Percentiles rank a stretch among this genome's conserved stretches.
These are phyloP conservation scores for Pristionchus mayeri DNA, from an alignment of 2,888 invertebrate species.

Conservation along the genomic window DNA sequence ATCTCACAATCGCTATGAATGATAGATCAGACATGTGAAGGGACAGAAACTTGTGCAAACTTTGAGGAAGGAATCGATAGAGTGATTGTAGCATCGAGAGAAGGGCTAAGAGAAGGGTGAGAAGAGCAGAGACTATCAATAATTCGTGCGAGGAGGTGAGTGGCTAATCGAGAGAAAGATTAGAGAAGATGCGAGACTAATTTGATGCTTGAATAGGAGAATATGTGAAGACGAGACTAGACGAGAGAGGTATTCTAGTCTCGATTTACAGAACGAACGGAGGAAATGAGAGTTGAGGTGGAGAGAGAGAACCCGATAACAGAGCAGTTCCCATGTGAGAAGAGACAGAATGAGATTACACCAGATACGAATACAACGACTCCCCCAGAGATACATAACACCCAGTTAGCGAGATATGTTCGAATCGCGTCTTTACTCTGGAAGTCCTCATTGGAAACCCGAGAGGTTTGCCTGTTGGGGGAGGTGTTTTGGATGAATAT, in stretches of 20 bases:
- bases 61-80: neutral
- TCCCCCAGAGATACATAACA: neutral
- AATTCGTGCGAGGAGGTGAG: neutral
- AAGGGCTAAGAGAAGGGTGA: neutral
- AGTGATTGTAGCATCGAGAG: neutral
- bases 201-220: neutral
- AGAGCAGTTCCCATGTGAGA: neutral
- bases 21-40: neutral
- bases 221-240: neutral
- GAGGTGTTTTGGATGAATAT: conserved; percentile 17
- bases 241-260: neutral
- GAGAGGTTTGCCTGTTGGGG: neutral
- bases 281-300: neutral
- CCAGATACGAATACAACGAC: neutral
- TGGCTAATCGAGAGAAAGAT: neutral
- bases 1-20: conserved; percentile 13
- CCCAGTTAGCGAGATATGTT: neutral
- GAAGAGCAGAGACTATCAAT: neutral
- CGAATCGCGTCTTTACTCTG: neutral
- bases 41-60: neutral
- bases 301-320: neutral
- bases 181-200: neutral
- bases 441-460: neutral
- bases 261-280: neutral
- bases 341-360: neutral